Evolutionary conservation across 2,888 invertebrate species (phyloP), one percentile per base, ranked within the genome.

Genomic region (Chymomyza fuscimana): DNA sequence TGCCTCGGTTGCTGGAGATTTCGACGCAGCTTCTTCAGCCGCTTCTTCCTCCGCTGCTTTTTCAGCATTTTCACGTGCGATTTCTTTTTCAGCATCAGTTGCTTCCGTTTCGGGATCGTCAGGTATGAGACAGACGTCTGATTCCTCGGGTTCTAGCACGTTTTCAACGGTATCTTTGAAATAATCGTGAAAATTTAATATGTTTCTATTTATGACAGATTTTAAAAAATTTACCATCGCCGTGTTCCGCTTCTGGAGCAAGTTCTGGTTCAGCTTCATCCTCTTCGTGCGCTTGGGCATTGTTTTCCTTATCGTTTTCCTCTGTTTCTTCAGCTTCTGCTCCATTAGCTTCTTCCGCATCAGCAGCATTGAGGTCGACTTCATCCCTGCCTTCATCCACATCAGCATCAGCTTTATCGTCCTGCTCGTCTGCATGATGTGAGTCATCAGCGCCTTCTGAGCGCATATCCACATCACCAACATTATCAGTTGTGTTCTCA

Each of bases 91-190:
- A 0, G 94, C 95, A 80, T 95, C 94, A 0, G 94, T 94, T 73
- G 94, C 94, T 85, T 94, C 94, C 0, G 86, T 90, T 72, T 95
- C 92, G 70, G 94, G 94, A 0, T 94, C 94, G 83, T 95, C 95
- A 0, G 95, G 95, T 74, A 95, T 93, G 5, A 95, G 93, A 72
- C 95, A 95, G 7, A 95, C 92, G 83, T 95, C 95, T 80, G 95
- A 95, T 61, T 94, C 94, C 15, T 95, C 95, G 0, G 90, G 90
- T 72, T 91, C 90, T 70, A 92, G 87, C 0, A 91, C 93, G 80
- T 93, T 93, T 25, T 93, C 93, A 0, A 91, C 92, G n/a, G 92
- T 88, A 72, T 92, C 93, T 72, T 65, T 25, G 15, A 62, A 5
- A 63, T 15, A 32, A 25, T 4, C 40, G 40, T 4, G 12, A 4